Base-by-base conservation (phyloP, 1,140 invertebrate species). In the Aradophagus sp. region DNA sequence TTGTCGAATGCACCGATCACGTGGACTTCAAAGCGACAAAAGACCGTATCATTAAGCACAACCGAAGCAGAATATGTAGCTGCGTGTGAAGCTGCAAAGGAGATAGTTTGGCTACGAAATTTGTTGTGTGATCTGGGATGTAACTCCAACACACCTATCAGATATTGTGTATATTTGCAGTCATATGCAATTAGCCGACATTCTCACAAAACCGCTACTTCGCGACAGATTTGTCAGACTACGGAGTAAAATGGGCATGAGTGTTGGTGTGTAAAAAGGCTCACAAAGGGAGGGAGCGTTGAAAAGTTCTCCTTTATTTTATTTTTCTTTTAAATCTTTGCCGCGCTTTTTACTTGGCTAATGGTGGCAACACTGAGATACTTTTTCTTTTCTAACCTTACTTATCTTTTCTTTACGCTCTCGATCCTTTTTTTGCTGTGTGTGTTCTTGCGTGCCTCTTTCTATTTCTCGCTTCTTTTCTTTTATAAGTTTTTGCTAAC, bases 151-250 rank as follows among this genome's bases (percentile, higher is more conserved):
- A n/a, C 1, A 4, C 1, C 16, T 68, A 5, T 17, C 11, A 20
- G 12, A 56, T 23, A 16, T 38, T 1, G 17, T n/a, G 0, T 70
- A 56, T 32, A 58, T 70, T 13, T 39, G 10, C 5, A 69, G 62
- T 4, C 20, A 68, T n/a, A 50, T 61, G 10, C 67, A 70, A 34
- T 42, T 41, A 13, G 68, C 74, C 10, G 72, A 77, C 23, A 62
- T 76, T 1, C 32, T 76, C 10, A 77, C 71, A 0, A 77, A 77
- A 38, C 20, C 63, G 1, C 41, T 68, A 3, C 20, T 0, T 29
- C 31, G 7, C 7, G 31, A 45, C 7, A 56, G 55, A 44, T 67
- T 67, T 19, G 14, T n/a, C 32, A 14, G 2, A 10, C 27, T 56
- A 1, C 42, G 39, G 1, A 12, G 41, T 17, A 31, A 29, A 13